Conservation (phyloP, 2,888 invertebrate genomes). For the Acrocera orbiculus region DNA sequence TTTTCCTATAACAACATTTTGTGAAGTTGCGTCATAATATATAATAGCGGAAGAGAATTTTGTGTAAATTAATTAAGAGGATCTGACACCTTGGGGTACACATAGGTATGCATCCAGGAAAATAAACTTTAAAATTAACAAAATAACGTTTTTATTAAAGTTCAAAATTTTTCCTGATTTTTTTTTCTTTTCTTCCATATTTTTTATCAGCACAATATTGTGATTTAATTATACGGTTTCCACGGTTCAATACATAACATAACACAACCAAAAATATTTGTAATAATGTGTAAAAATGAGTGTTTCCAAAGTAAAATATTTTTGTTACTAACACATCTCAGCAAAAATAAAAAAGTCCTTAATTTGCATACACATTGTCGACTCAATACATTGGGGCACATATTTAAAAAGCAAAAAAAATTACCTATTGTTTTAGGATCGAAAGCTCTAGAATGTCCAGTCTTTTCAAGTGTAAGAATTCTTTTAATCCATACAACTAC, state of each 20-base stretch:
- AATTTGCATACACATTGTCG: slow-evolving; percentile 23
- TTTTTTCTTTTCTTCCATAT: no score
- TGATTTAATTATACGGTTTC: slow-evolving; percentile 92
- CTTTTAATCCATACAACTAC: slow-evolving; percentile 99
- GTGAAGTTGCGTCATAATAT: no score
- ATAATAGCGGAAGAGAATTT: no score
- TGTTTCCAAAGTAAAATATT: background rate
- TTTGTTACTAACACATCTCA: slow-evolving; percentile 11
- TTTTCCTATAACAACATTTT: no score
- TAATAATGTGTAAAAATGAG: background rate
- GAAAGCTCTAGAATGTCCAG: slow-evolving; percentile 96
- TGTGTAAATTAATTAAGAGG: no score
- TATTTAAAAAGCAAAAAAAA: background rate
- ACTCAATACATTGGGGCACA: slow-evolving; percentile 13
- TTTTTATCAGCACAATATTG: slow-evolving; percentile 99
- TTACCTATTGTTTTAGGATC: slow-evolving; percentile 81
- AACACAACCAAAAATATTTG: slow-evolving; percentile 51
- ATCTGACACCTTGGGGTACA: no score
- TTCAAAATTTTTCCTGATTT: no score
- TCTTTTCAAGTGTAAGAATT: slow-evolving; percentile 92
- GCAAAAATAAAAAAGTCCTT: slow-evolving; percentile 5
- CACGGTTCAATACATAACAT: slow-evolving; percentile 95
- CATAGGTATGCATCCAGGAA: no score
- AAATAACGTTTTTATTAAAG: no score
- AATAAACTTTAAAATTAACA: no score